Evolutionary conservation across 2,113 vertebrate genomes (phyloP), one percentile per base, ranked within the genome.

Genomic region (Ailurus styani): DNA sequence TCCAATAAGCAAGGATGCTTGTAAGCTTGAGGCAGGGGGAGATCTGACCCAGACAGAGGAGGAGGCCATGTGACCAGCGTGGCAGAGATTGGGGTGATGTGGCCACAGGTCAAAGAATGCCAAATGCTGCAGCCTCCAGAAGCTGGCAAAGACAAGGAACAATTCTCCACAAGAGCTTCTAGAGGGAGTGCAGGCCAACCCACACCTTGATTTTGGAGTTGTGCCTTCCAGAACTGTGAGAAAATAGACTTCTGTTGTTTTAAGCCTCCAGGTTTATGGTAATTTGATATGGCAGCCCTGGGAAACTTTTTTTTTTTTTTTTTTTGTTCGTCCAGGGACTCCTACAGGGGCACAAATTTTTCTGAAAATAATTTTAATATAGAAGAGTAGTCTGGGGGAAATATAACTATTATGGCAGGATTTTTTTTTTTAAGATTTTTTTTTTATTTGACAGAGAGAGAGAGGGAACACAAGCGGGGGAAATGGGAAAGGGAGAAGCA

Each of bases 241-340:
- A 57, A 47, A 87, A 91, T 87, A 62, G 50, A 68, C 47, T 70
- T 64, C 27, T 89, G 11, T 68, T 87, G 13, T 91, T 91, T 75
- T 52, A 85, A 70, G 42, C 20, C 45, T 52, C 34, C 18, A 57
- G 0, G 37, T 78, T 84, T 37, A 14, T 84, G 37, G 31, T 29
- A 10, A 60, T 95, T 90, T 90, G 54, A 50, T 52, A 62, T 14
- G 52, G 57, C 29, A 86, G 62, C 47, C 45, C 45, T 72, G 57
- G 89, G 29, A 90, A 79, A 64, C 40, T 4, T 40, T 40, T 23
- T 25, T 66, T 9, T 40, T 23, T 25, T 66, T 9, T 64, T 66
- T 21, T 21, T 37, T 42, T 42, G 23, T 3, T 45, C 13, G 11
- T 73, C 40, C 45, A 78, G 27, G 23, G 17, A 95, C 10, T 83